Evolutionary conservation across 64 coral and sea anemone species (phyloP).

Genomic region (Porites australiensis): DNA sequence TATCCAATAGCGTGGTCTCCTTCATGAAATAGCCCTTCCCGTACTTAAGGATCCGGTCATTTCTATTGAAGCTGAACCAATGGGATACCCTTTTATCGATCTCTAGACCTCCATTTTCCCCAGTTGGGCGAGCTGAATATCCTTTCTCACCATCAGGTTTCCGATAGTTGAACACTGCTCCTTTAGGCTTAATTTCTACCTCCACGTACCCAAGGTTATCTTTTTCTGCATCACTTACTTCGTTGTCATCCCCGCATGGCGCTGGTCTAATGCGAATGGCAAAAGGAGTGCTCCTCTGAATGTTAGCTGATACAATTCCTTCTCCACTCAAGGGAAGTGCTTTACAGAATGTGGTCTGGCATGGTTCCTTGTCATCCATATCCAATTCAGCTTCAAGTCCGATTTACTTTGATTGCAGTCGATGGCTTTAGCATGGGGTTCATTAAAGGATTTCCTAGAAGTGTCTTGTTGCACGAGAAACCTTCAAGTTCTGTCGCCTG

Average conservation of each 20-base stretch:
- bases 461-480: no score
- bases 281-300: neutral
- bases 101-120: neutral
- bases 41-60: conserved; percentile 29
- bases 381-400: no score
- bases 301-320: neutral
- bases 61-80: conserved; percentile 33
- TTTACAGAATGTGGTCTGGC: neutral
- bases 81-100: conserved; percentile 7
- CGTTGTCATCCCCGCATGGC: neutral
- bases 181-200: neutral
- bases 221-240: neutral
- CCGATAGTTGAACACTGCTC: neutral
- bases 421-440: no score
- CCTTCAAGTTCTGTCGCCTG: no score
- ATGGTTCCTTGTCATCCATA: no score
- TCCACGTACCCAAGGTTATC: neutral
- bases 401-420: no score
- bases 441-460: no score
- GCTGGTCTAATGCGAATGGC: neutral
- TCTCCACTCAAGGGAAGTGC: neutral
- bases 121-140: neutral
- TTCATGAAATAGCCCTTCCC: conserved; percentile 51
- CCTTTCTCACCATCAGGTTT: neutral
- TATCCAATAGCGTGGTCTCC: neutral